Evolutionary conservation across 2,888 invertebrate genomes (phyloP), one percentile per base, ranked within the genome.

Genomic region (Aspidiotus destructor): DNA sequence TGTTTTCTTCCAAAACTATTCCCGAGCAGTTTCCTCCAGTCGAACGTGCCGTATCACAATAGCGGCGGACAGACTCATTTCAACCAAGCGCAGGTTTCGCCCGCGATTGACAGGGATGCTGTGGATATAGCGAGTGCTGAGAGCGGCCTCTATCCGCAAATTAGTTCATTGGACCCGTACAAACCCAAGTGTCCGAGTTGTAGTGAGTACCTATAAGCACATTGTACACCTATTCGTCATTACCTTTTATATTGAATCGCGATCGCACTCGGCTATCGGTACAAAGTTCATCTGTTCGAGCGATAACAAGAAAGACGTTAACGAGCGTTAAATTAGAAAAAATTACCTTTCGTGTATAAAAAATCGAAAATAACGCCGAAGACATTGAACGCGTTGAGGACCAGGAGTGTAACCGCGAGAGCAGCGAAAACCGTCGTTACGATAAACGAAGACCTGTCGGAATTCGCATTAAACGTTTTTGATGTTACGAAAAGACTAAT

Each of bases 41-140:
- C 67, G 16, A n/a, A 60, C n/a, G 58, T 60, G 15, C 58, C 60
- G 28, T 60, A 58, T 8, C 67, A 67, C 58, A 57, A 60, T 52
- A 67, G 58, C 52, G 28, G 28, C 28, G 67, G 60, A 58, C 58
- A 41, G 40, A 48, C n/a, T 7, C 58, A 58, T 41, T 28, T 41
- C n/a, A 15, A 42, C 8, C 28, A 28, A n/a, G 16, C 58, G 16
- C 40, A n/a, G 7, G 67, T 52, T 28, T 40, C 60, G 13, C n/a
- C 48, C 10, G 28, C 28, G 5, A 28, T 28, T 28, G 28, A 28
- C 28, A 28, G 28, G 28, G 48, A 48, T 48, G 48, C 48, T 48
- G 48, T 48, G 11, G 48, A 48, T n/a, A 48, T 48, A 48, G n/a
- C 11, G 11, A 48, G 48, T n/a, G 48, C 48, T n/a, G 48, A 48